A percentile compares a stretch with the other conserved stretches of the same genome.
Conservation (phyloP, 2,113 vertebrate species). For the Lota lota region DNA sequence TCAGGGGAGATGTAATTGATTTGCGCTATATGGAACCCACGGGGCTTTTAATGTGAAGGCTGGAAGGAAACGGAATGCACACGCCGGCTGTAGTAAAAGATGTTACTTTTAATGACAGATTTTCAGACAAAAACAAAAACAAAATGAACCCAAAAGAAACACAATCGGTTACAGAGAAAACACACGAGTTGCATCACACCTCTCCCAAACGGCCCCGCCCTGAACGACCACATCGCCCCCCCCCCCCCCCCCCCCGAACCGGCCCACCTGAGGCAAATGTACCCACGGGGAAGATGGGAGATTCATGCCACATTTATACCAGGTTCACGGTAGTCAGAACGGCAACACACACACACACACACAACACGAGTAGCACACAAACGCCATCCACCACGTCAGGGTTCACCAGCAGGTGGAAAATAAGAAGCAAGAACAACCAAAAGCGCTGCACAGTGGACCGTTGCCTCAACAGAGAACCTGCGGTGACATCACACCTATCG, state of each 20-base stretch:
- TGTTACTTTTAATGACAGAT: slow-evolving; percentile 63
- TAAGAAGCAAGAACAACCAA: too few relatives aligned
- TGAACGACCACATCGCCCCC: slow-evolving; percentile 60
- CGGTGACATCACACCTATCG: too few relatives aligned
- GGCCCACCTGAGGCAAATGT: slow-evolving; percentile 58
- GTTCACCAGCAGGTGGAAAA: too few relatives aligned
- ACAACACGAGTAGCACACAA: background rate
- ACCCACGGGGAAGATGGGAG: slow-evolving; percentile 47
- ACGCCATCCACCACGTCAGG: slow-evolving; percentile 10
- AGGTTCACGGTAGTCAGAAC: slow-evolving; percentile 20
- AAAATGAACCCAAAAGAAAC: slow-evolving; percentile 33
- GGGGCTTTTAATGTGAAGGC: background rate
- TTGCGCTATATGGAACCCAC: background rate
- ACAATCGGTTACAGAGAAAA: slow-evolving; percentile 49
- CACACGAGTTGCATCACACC: slow-evolving; percentile 51
- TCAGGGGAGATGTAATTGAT: slow-evolving; percentile 25
- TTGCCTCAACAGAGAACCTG: too few relatives aligned
- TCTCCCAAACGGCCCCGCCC: slow-evolving; percentile 44
- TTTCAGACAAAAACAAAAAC: slow-evolving; percentile 53
- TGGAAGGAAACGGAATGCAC: slow-evolving; percentile 40
- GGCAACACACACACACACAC: slow-evolving; percentile 32
- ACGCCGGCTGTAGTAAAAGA: slow-evolving; percentile 54
- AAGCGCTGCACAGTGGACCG: too few relatives aligned
- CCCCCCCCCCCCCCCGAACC: too few relatives aligned
- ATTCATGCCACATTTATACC: slow-evolving; percentile 72